Evolutionary conservation across 2,797 vertebrate species (phyloP), one percentile per base, ranked within the genome.

Genomic region (Vireo griseus): DNA sequence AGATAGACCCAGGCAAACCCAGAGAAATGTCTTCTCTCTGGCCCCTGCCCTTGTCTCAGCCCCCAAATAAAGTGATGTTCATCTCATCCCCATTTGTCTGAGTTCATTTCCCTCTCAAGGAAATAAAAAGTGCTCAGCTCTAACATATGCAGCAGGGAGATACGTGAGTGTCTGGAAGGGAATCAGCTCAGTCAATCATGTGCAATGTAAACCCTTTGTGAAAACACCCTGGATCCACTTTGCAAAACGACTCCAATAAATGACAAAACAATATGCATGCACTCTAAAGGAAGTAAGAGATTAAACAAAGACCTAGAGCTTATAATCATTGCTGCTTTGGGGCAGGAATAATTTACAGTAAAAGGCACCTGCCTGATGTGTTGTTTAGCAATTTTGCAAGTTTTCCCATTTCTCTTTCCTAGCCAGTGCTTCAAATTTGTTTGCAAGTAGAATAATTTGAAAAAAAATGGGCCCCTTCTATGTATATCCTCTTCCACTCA

Each of bases 91-190:
- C 1, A 4, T 88, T 88, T 1, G 3, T 88, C 81, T 92, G 91
- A 93, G 84, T 81, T 88, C 81, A 91, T 94, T 95, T 94, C 61
- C 84, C 75, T 87, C 55, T 33, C 65, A 83, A 83, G 68, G 72
- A 92, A 91, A 89, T 77, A 93, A 82, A 79, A 83, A 72, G 65
- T 72, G 44, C 75, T 93, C 72, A n/a, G 84, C 57, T 90, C 52
- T 48, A 65, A 72, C 81, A 72, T 35, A 54, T 68, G 65, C 75
- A 91, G 84, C 72, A 71, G 75, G 39, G 47, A 58, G 28, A 71
- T 67, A 51, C 0, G 1, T 47, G 86, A 78, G 69, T 11, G 77
- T 65, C 78, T 95, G 90, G 61, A 87, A 83, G 69, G 68, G 86
- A 87, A 91, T 55, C 92, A 90, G 86, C 92, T 88, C 87, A 79